These are phyloP conservation scores for Idris sp. DNA, from an alignment of 1,140 invertebrate species.

Conservation along the genomic window DNA sequence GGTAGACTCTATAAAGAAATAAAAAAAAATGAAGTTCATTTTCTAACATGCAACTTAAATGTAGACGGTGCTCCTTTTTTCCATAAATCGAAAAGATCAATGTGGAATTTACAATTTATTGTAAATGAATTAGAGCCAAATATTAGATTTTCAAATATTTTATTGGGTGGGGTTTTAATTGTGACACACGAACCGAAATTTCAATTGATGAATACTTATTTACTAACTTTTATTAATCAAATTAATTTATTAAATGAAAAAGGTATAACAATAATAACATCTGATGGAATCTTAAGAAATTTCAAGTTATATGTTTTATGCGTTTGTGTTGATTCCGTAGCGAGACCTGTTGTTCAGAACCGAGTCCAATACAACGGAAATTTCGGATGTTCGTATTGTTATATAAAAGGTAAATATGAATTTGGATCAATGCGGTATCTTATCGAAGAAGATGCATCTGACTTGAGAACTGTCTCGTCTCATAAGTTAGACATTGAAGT, in stretches of 20 bases:
- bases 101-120: slow-evolving; percentile 36
- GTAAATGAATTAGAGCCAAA: slow-evolving; percentile 33
- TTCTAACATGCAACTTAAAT: slow-evolving; percentile 31
- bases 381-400: slow-evolving; percentile 42
- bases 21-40: slow-evolving; percentile 1
- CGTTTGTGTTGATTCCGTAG: slow-evolving; percentile 28
- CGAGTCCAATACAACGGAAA: slow-evolving; percentile 35
- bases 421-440: slow-evolving; percentile 28
- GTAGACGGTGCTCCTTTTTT: slow-evolving; percentile 34
- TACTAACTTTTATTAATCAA: slow-evolving; percentile 14
- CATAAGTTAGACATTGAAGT: slow-evolving; percentile 26
- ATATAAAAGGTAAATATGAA: slow-evolving; percentile 31
- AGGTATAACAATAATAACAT: not conserved
- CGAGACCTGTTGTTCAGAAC: slow-evolving; percentile 43
- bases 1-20: slow-evolving; percentile 19
- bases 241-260: slow-evolving; percentile 4
- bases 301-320: slow-evolving; percentile 20
- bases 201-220: slow-evolving; percentile 21
- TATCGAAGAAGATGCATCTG: slow-evolving; percentile 1
- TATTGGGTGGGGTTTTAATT: slow-evolving; percentile 22
- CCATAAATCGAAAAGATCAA: slow-evolving; percentile 27
- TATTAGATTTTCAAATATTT: slow-evolving; percentile 11
- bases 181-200: slow-evolving; percentile 22
- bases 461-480: slow-evolving; percentile 21
- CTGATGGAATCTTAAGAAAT: not conserved